phyloP scores from a whole-genome alignment of 2,113 vertebrate genomes.

The Alexandromys fortis region DNA sequence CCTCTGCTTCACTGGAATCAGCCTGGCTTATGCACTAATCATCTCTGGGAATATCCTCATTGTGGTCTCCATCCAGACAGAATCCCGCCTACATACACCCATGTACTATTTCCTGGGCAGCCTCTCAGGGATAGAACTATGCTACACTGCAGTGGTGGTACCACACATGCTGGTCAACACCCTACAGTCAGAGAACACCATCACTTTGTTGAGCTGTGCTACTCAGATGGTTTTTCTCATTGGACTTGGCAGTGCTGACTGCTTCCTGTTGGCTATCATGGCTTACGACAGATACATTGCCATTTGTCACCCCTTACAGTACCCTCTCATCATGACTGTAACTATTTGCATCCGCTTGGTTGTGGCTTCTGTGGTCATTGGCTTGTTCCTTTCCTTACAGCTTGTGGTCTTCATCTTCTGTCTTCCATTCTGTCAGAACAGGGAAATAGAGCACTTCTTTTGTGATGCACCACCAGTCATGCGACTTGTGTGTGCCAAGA shows the following conservation, averaged over 20 bases:
- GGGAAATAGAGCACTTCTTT: slow-evolving; percentile 73
- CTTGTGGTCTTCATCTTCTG: slow-evolving; percentile 73
- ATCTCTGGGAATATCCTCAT: slow-evolving; percentile 72
- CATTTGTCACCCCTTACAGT: slow-evolving; percentile 72
- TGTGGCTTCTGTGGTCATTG: slow-evolving; percentile 7
- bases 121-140: slow-evolving; percentile 73
- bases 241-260: slow-evolving; percentile 67
- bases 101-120: slow-evolving; percentile 79
- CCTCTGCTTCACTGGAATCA: slow-evolving; percentile 62
- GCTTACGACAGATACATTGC: slow-evolving; percentile 78
- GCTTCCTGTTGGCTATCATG: slow-evolving; percentile 76
- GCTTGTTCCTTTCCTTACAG: slow-evolving; percentile 67
- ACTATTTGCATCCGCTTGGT: slow-evolving; percentile 64
- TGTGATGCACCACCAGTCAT: slow-evolving; percentile 76
- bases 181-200: slow-evolving; percentile 42
- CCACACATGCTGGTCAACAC: slow-evolving; percentile 71
- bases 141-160: slow-evolving; percentile 73
- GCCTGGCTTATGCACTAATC: slow-evolving; percentile 62
- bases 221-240: slow-evolving; percentile 74
- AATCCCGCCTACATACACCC: slow-evolving; percentile 67
- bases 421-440: slow-evolving; percentile 71
- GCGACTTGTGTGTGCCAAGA: slow-evolving; percentile 53
- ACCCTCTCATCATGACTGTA: slow-evolving; percentile 67
- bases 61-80: slow-evolving; percentile 43
- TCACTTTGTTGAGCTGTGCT: slow-evolving; percentile 71